Percentiles rank a stretch among this genome's conserved stretches.
Evolutionary conservation across 1,140 invertebrate species (phyloP).

Genomic region (Leptopilina boulardi): DNA sequence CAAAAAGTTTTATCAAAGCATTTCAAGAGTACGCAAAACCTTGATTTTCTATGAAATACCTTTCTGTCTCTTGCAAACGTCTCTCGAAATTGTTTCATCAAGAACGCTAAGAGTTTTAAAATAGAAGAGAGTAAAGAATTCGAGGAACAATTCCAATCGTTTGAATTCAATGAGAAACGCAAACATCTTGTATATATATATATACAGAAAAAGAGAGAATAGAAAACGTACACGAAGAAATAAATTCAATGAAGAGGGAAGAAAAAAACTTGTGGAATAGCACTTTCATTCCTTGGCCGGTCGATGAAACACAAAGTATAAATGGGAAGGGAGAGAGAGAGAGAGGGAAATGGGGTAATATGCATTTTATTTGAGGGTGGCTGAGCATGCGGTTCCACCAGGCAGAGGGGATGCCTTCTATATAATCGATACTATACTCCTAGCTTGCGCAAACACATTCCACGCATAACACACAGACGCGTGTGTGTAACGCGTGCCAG

Average conservation of each 20-base stretch:
- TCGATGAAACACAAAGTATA: constrained; percentile 12
- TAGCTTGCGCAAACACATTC: constrained; percentile 34
- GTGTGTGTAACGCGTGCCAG: constrained; percentile 39
- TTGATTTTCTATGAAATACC: too few species aligned
- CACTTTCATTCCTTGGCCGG: constrained; percentile 11
- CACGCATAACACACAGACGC: constrained; percentile 12
- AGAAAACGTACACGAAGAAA: background rate
- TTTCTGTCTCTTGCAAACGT: too few species aligned
- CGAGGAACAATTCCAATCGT: too few species aligned
- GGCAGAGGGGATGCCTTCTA: background rate
- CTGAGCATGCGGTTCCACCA: constrained; percentile 2
- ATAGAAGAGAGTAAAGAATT: too few species aligned
- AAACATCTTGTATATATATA: too few species aligned
- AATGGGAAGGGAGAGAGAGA: too few species aligned
- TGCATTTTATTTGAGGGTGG: constrained; percentile 28
- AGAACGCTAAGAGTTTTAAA: too few species aligned
- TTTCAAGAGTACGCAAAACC: too few species aligned
- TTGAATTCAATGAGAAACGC: too few species aligned
- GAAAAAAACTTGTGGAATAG: constrained; percentile 3
- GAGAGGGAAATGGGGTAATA: constrained; percentile 19
- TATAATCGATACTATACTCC: constrained; percentile 33
- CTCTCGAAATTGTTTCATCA: too few species aligned
- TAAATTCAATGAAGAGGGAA: constrained; percentile 16
- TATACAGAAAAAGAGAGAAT: background rate
- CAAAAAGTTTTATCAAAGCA: too few species aligned